Base-by-base conservation (phyloP, 1,140 invertebrate species). In the Lamellibrachia luymesi region DNA sequence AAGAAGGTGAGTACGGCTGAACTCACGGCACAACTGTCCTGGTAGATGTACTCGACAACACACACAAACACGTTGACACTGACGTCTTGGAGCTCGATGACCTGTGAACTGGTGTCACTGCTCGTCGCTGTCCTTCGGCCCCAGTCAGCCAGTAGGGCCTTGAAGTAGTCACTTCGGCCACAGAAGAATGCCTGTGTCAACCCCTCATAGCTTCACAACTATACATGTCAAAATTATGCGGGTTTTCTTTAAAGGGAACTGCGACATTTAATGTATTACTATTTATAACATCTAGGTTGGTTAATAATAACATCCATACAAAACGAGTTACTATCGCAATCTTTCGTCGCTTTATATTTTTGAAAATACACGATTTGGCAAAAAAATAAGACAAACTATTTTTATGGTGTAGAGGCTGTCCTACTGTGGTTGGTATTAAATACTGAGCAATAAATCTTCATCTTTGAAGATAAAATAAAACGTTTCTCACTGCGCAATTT, bases 151-250 rank as follows among this genome's bases (percentile, higher is more conserved):
- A 97, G 50, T 27, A 97, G 93, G 13, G 96, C 97, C 94, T 96
- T 95, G 94, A 97, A 97, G 94, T 97, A 97, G 91, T 97, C 97
- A 95, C 97, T 97, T 92, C 97, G 94, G 6, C 95, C 95, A 95
- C 96, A 97, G 94, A 97, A 96, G 95, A 97, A 97, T 38, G 95
- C 95, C 97, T 97, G 64, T 6, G 94, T 51, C 95, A 94, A 92
- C 92, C 17, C 90, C 92, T 50, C 89, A 90, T 91, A 50, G 8
- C 13, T 8, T 50, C 27, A 91, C 51, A 91, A 91, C 90, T n/a
- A 51, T 13, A 91, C 51, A 50, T n/a, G 17, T 90, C 89, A 17
- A 22, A 17, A 22, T 90, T 90, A 90, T 1, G 27, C 1, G 89
- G 89, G 38, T 38, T 38, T 38, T 38, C 38, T 38, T 38, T 38